Base-by-base conservation (phyloP, 2,113 vertebrate species). In the Stercorarius parasiticus region DNA sequence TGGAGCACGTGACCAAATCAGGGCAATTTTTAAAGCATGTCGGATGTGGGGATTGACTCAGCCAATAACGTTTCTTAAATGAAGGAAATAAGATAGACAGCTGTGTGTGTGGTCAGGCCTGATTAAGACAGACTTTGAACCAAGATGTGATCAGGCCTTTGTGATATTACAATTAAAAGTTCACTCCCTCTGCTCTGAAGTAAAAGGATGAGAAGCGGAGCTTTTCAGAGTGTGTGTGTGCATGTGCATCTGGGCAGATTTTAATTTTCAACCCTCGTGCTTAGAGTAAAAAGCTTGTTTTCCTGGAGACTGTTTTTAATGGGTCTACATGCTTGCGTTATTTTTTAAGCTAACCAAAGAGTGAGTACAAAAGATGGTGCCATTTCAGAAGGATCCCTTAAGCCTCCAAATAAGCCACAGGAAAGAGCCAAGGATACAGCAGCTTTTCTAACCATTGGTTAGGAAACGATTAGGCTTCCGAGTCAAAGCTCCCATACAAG, bases 391-490 rank as follows among this genome's bases (percentile, higher is more conserved):
- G 87, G 88, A 95, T 97, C 94, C 86, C 59, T 96, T 97, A 97
- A 97, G 97, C 96, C 90, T 93, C 67, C 56, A 66, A 67, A 93
- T 96, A 96, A 97, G 79, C 96, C 92, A 90, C 93, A 96, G 96
- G 97, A 97, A 97, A 95, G 86, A 96, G 92, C 85, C 64, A 92
- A 96, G 86, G 93, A 96, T 96, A 95, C 64, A 86, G 69, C 82
- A 96, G 95, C 93, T 97, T 97, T 97, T 94, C 95, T 96, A 90
- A 82, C 90, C 96, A 96, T 94, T 96, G 97, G 96, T 90, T 96
- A 88, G 96, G 96, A 97, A 97, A 96, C 34, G 19, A 97, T 96
- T 91, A 74, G 89, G 82, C 89, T 97, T 97, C 93, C 8, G 36
- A 96, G 88, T 88, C 72, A 96, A 96, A 97, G 96, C 96, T 94